Evolutionary conservation across 1,140 invertebrate species (phyloP).

Genomic region (Sitophilus oryzae): DNA sequence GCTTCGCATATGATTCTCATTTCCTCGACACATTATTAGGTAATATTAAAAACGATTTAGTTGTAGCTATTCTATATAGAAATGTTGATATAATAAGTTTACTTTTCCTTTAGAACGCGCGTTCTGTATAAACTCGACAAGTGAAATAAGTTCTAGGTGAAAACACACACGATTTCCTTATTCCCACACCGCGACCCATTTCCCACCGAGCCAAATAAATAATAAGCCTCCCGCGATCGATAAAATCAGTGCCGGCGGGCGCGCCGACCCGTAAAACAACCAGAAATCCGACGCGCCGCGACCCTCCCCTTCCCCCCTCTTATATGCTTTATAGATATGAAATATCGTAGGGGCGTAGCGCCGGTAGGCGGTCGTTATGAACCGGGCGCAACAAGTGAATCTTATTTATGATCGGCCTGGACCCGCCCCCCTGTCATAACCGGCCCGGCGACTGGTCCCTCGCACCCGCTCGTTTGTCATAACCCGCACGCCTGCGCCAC

Average conservation of each 20-base stretch:
- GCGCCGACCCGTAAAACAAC: too few species aligned
- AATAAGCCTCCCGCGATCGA: constrained; percentile 7
- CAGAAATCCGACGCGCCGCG: constrained; percentile 4
- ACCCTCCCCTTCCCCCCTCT: constrained; percentile 2
- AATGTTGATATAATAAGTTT: too few species aligned
- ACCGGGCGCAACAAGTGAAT: constrained; percentile 43
- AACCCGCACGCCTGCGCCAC: constrained; percentile 38
- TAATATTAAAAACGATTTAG: too few species aligned
- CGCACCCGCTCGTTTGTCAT: constrained; percentile 37
- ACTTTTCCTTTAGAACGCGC: too few species aligned
- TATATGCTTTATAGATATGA: constrained; percentile 40
- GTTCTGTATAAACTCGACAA: too few species aligned
- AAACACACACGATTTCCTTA: too few species aligned
- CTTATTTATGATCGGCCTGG: constrained; percentile 42
- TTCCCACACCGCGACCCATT: too few species aligned
- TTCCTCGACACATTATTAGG: too few species aligned
- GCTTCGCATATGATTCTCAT: too few species aligned
- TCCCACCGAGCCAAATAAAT: constrained; percentile 6
- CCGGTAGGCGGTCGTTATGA: constrained; percentile 41
- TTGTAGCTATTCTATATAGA: too few species aligned
- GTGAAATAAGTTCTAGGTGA: too few species aligned
- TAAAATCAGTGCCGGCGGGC: constrained; percentile 13
- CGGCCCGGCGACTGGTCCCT: constrained; percentile 38
- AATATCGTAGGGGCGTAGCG: constrained; percentile 37
- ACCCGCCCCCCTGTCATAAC: constrained; percentile 45